These are phyloP conservation scores for Eulemur rufifrons DNA, from an alignment of 2,113 vertebrate genomes.

Conservation along the genomic window DNA sequence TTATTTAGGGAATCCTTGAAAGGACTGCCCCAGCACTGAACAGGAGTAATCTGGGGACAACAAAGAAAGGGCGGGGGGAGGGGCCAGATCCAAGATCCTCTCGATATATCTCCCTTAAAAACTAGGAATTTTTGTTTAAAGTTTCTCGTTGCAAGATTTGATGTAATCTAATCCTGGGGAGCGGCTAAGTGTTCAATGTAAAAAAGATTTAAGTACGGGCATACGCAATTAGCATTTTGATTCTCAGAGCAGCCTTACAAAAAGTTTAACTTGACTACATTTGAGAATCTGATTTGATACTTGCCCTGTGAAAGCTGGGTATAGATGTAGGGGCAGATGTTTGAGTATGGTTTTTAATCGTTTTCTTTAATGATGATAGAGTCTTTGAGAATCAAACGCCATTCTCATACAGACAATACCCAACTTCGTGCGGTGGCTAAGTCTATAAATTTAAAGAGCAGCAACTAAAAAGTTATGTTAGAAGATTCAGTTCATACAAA, in stretches of 20 bases:
- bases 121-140: neutral
- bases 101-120: neutral
- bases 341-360: neutral
- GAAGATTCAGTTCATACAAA: neutral
- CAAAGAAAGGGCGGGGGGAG: neutral
- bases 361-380: neutral
- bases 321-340: neutral
- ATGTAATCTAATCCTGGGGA: neutral
- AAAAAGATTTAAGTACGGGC: neutral
- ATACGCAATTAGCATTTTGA: neutral
- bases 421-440: neutral
- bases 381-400: neutral
- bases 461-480: neutral
- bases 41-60: neutral
- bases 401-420: neutral
- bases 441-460: neutral
- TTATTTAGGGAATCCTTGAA: neutral
- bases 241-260: neutral
- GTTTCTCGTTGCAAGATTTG: neutral
- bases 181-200: neutral
- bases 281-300: neutral
- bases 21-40: too few species aligned
- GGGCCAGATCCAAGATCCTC: neutral
- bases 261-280: neutral
- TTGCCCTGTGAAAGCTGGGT: neutral